Conservation (phyloP, 2,113 vertebrate genomes). For the Nothocercus julius region DNA sequence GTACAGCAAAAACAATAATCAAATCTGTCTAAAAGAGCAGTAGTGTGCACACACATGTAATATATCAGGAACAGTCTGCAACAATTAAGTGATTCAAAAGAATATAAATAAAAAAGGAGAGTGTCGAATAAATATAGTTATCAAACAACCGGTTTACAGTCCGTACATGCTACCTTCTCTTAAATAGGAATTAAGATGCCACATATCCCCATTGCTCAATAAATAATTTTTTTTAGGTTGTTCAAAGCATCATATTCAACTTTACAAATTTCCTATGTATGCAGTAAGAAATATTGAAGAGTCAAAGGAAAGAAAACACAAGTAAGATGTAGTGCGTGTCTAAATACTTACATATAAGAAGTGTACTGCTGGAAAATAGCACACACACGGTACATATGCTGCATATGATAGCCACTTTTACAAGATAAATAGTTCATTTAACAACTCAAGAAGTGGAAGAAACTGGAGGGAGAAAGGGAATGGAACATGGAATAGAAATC, state of each 20-base stretch:
- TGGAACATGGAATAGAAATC: not conserved
- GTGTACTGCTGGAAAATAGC: not conserved
- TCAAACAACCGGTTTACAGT: not conserved
- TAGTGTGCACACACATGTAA: not conserved
- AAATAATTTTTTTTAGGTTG: not conserved
- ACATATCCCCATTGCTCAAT: not conserved
- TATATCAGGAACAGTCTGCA: not conserved
- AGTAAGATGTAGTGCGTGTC: not conserved
- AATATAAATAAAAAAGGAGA: not conserved
- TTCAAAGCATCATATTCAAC: not conserved
- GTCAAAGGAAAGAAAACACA: not conserved
- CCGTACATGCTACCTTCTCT: not conserved
- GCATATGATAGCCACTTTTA: not conserved
- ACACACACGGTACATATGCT: not conserved
- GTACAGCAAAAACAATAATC: not conserved
- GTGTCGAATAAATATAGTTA: not conserved
- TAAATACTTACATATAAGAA: not conserved
- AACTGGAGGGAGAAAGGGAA: too few relatives aligned
- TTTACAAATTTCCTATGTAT: rapidly evolving
- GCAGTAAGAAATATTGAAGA: not conserved
- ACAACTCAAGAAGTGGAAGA: not conserved
- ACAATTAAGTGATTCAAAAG: not conserved
- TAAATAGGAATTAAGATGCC: not conserved
- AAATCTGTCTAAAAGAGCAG: not conserved
- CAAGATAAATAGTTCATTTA: rapidly evolving